phyloP scores from a whole-genome alignment of 2,113 vertebrate genomes.

The Saimiri boliviensis region DNA sequence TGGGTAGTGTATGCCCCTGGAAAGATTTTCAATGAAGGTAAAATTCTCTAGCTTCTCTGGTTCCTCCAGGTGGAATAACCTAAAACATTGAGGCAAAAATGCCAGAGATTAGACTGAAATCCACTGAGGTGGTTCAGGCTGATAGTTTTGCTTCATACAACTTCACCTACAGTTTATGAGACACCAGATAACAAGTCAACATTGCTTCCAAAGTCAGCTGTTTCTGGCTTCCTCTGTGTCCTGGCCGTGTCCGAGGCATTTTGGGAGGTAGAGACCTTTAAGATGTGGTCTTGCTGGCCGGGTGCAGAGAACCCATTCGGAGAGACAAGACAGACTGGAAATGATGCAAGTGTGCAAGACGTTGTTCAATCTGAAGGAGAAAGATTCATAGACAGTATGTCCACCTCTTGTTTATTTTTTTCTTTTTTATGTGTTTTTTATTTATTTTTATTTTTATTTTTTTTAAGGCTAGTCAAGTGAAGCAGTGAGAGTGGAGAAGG shows the following conservation, averaged over 20 bases:
- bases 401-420: neutral
- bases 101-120: neutral
- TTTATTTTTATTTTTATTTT: too few relatives aligned
- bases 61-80: neutral
- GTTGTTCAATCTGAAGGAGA: neutral
- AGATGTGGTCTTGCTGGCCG: neutral
- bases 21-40: neutral
- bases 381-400: neutral
- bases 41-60: neutral
- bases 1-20: neutral
- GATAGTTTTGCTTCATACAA: neutral
- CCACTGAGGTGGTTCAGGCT: neutral
- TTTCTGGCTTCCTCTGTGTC: neutral
- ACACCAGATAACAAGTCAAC: neutral
- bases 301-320: neutral
- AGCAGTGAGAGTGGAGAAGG: too few relatives aligned
- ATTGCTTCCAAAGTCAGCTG: neutral
- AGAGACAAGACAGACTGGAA: neutral
- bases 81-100: neutral
- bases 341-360: neutral
- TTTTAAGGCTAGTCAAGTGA: too few relatives aligned
- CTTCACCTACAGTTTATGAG: neutral
- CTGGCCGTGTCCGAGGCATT: neutral
- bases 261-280: neutral
- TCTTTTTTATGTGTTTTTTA: too few relatives aligned